phyloP scores from a whole-genome alignment of 2,797 vertebrate species.

The Sebastes vulpes region DNA sequence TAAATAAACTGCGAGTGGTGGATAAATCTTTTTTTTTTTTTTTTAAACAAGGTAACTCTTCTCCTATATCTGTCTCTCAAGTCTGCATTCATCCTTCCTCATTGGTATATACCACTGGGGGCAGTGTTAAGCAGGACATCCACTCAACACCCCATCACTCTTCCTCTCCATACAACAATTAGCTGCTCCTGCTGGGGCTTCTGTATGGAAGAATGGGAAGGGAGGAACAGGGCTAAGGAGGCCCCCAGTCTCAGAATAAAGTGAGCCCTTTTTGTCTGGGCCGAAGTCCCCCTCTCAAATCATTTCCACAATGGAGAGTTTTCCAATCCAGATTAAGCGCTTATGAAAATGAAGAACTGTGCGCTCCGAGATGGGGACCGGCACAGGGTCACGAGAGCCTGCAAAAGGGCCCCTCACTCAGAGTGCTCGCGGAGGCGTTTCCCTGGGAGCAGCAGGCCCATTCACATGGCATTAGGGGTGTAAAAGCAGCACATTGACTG shows the following conservation, averaged over 20 bases:
- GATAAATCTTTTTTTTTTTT: not conserved
- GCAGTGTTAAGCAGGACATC: conserved; percentile 29
- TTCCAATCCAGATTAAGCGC: conserved; percentile 74
- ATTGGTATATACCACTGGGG: conserved; percentile 43
- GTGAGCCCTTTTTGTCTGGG: conserved; percentile 43
- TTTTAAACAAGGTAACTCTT: not conserved
- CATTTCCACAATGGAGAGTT: conserved; percentile 59
- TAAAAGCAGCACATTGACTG: conserved; percentile 72
- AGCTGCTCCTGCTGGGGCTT: conserved; percentile 39
- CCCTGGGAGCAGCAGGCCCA: conserved; percentile 54
- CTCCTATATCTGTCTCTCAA: not conserved
- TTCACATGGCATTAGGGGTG: conserved; percentile 73
- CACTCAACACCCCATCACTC: conserved; percentile 35
- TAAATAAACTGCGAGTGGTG: conserved; percentile 27
- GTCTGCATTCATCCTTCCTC: conserved; percentile 8
- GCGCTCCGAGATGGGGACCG: conserved; percentile 33
- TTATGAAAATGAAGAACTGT: conserved; percentile 65
- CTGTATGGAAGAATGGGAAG: conserved; percentile 22
- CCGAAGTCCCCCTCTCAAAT: conserved; percentile 54
- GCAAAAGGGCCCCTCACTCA: conserved; percentile 55
- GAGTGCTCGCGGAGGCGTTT: conserved; percentile 60
- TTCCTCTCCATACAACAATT: conserved; percentile 55
- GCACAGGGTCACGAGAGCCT: conserved; percentile 54
- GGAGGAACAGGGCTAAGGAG: conserved; percentile 26
- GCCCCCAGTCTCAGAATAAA: conserved; percentile 24